Evolutionary conservation across 2,888 invertebrate genomes (phyloP).

Genomic region (Heliconius aoede): DNA sequence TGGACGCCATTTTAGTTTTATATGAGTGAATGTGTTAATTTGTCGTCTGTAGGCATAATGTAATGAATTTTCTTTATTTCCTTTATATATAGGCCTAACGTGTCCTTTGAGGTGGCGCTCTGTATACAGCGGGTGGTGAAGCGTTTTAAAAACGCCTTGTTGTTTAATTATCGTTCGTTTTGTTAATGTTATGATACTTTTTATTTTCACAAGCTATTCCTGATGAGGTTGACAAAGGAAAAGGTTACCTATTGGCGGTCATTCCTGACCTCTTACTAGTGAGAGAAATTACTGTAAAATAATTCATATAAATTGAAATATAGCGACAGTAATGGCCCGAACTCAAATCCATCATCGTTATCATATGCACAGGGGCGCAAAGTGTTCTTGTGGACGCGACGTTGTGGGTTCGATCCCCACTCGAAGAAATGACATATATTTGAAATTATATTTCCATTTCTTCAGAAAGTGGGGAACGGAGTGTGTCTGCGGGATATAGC

Average conservation of each 20-base stretch:
- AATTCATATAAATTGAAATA: too few relatives aligned
- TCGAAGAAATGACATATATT: too few relatives aligned
- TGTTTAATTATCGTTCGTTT: neutral
- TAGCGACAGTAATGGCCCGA: too few relatives aligned
- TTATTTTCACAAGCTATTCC: neutral
- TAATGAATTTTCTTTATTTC: constrained; percentile 29
- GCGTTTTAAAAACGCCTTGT: constrained; percentile 28
- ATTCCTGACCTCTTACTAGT: too few relatives aligned
- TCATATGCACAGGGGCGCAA: too few relatives aligned
- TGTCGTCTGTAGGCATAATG: constrained; percentile 30
- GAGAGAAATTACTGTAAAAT: too few relatives aligned
- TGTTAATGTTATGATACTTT: neutral
- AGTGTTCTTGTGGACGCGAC: too few relatives aligned
- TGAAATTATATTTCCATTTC: too few relatives aligned
- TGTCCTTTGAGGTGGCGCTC: constrained; percentile 39
- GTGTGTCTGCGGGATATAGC: too few relatives aligned
- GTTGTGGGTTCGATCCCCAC: too few relatives aligned
- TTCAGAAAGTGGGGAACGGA: too few relatives aligned
- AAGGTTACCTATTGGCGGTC: neutral
- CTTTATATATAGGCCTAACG: constrained; percentile 41
- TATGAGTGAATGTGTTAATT: constrained; percentile 3
- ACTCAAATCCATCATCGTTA: too few relatives aligned
- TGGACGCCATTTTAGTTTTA: constrained; percentile 37
- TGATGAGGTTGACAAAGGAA: neutral
- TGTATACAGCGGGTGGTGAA: constrained; percentile 33